Conservation (phyloP, 1,140 invertebrate genomes). For the Bombus fervidus region DNA sequence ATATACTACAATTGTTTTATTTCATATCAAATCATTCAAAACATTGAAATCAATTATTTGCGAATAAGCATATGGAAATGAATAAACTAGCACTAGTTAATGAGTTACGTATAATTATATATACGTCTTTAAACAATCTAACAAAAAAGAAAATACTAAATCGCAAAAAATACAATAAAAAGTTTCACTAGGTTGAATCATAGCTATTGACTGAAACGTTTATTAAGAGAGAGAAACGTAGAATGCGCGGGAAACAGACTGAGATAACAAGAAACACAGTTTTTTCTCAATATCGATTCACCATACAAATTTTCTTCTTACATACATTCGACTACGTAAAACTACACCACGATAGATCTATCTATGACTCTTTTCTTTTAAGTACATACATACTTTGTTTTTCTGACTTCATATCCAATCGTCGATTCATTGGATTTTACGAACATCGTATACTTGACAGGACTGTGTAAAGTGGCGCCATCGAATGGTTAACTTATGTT, state of each 20-base stretch:
- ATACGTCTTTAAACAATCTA: background rate
- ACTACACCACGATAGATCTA: background rate
- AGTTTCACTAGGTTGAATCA: conserved; percentile 2
- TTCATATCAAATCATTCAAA: background rate
- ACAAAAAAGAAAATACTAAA: background rate
- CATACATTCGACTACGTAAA: background rate
- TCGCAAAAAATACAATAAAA: background rate
- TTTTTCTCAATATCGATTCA: background rate
- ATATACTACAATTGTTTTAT: background rate
- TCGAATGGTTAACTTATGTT: background rate
- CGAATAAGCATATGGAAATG: background rate
- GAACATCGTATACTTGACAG: too few relatives aligned
- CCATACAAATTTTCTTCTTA: background rate
- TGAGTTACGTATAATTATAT: too few relatives aligned
- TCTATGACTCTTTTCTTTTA: too few relatives aligned
- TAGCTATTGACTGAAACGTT: background rate
- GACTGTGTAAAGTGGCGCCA: conserved; percentile 14
- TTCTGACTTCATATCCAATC: background rate
- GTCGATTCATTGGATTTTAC: background rate
- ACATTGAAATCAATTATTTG: background rate
- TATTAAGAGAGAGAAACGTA: background rate
- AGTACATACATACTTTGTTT: background rate
- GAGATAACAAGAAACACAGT: background rate
- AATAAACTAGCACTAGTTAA: background rate
- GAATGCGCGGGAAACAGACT: conserved; percentile 1